Base-by-base conservation (phyloP, 2,888 invertebrate genomes). In the Leptarthrus brevirostris region DNA sequence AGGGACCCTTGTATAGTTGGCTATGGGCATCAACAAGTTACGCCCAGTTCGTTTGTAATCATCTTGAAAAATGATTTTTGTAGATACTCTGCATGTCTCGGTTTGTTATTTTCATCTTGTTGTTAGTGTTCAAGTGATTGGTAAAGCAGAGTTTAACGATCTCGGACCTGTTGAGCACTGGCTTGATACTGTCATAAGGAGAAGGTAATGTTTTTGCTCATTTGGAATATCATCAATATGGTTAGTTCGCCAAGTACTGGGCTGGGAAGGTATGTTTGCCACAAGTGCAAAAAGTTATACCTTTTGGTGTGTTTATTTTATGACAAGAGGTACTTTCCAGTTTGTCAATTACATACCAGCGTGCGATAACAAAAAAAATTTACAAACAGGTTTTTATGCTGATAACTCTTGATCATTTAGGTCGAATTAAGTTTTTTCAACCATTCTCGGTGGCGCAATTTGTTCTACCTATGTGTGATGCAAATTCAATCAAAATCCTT, bases 11-110 rank as follows among this genome's bases (percentile, higher is more conserved):
- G 52, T 69, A 52, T 52, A 34, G 52, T 52, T 69, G 30, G 69
- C 69, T 69, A 69, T 69, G 61, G 61, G 76, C 76, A 77, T 77
- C 77, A 77, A 76, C 77, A 77, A 77, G 75, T 77, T 74, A 77
- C 77, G 76, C 77, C 77, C 77, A 75, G 72, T 72, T 61, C 49
- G 72, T 72, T 72, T 44, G 72, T 72, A 72, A 72, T 72, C 61
- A 72, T 72, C 72, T 72, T 72, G 72, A 72, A 72, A 72, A 72
- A 72, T 72, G 61, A 76, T 75, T 76, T 76, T 76, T 74, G 73
- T 72, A 73, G 75, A 73, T 74, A 75, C 40, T 40, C 56, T 54
- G 24, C 53, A 70, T 34, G 22, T 34, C n/a, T 12, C 20, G 16
- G n/a, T 22, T n/a, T 47, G 64, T 22, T 44, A 66, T 44, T 66